These are phyloP conservation scores for Cephalopholis sonnerati DNA, from an alignment of 2,113 vertebrate genomes.

Conservation along the genomic window DNA sequence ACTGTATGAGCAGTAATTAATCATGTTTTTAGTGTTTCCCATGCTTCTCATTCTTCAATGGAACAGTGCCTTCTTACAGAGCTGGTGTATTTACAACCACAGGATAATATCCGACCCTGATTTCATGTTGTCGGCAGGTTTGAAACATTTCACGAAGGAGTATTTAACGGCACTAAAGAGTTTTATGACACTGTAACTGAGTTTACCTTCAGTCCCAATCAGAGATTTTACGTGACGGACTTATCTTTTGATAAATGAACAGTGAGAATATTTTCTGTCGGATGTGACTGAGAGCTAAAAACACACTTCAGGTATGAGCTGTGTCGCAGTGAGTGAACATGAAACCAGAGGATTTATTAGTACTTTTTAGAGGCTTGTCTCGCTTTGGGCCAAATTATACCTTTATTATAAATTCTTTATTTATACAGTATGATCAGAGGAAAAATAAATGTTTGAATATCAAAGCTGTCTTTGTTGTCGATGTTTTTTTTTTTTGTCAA, in stretches of 20 bases:
- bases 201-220: conserved; percentile 5
- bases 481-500: background rate
- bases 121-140: conserved; percentile 5
- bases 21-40: conserved; percentile 4
- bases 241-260: background rate
- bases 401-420: conserved; percentile 65
- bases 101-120: background rate
- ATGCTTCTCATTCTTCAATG: conserved; percentile 24
- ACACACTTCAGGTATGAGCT: conserved; percentile 33
- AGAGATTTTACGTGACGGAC: background rate
- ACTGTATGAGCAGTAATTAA: background rate
- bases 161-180: background rate
- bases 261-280: background rate
- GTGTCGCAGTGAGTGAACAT: conserved; percentile 18
- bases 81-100: conserved; percentile 1
- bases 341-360: conserved; percentile 33
- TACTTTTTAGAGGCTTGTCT: conserved; percentile 41
- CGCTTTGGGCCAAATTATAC: conserved; percentile 58
- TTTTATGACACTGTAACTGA: conserved; percentile 10
- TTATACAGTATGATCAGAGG: conserved; percentile 51
- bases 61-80: conserved; percentile 71
- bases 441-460: conserved; percentile 66
- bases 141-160: background rate
- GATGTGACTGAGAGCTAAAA: conserved; percentile 11
- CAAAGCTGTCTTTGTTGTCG: conserved; percentile 13